Evolutionary conservation across 2,888 invertebrate species (phyloP), one percentile per base, ranked within the genome.

Genomic region (Oscheius sp.): DNA sequence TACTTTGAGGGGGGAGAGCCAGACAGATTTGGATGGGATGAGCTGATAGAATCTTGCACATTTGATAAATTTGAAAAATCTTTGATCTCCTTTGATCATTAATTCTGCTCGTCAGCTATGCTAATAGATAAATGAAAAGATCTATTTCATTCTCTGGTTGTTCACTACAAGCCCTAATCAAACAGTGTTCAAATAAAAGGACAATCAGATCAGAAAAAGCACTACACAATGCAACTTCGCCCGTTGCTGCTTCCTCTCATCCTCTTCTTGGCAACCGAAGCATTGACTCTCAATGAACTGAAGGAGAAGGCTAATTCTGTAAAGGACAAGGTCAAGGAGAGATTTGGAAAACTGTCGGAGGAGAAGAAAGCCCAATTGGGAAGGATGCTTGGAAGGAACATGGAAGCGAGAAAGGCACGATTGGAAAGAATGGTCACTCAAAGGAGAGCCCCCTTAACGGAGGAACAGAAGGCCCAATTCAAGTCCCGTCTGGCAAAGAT

Each of bases 171-270:
- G n/a, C n/a, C n/a, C n/a, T n/a, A n/a, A n/a, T n/a, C n/a, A n/a
- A n/a, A n/a, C n/a, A n/a, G n/a, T n/a, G n/a, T n/a, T n/a, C n/a
- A n/a, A n/a, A n/a, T n/a, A n/a, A n/a, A n/a, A n/a, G n/a, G n/a
- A n/a, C n/a, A n/a, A n/a, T n/a, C n/a, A n/a, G n/a, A n/a, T n/a
- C n/a, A n/a, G n/a, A n/a, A n/a, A n/a, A n/a, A n/a, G n/a, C n/a
- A n/a, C n/a, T n/a, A n/a, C n/a, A 54, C 54, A 36, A 54, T 54
- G 54, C 32, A 54, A 54, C 33, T 54, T 32, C 54, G 32, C 33
- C 54, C 33, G 54, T 54, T 54, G 54, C 54, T 54, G 20, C 33
- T 33, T 36, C 17, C 33, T 33, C 32, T 54, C 41, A 20, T 54
- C 20, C 22, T n/a, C 22, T 41, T 41, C 41, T 3, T 41, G 41